Evolutionary conservation across 2,888 invertebrate genomes (phyloP), one percentile per base, ranked within the genome.

Genomic region (Luperina nickerlii): DNA sequence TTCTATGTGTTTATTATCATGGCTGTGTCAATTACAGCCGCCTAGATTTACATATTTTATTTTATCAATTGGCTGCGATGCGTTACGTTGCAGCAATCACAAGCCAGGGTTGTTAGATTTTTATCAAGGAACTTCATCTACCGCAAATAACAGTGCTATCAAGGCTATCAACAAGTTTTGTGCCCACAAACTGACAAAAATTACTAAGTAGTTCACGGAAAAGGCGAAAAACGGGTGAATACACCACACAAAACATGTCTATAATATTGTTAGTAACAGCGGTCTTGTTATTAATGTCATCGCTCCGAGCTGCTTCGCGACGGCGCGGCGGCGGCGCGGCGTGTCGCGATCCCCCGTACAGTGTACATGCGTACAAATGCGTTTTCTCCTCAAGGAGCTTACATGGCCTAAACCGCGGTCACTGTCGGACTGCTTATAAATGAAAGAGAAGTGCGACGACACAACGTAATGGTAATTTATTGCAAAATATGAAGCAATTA

Each of bases 211-310:
- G 8, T 13, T 45, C 24, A 20, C 7, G 24, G 6, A 78, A n/a
- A 9, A 24, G 27, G 2, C 24, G 1, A n/a, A 5, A 24, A 38
- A 20, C 15, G 20, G 15, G 1, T 20, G 65, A 51, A 67, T 32
- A n/a, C 32, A 32, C 24, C 8, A 15, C 54, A 45, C 45, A 42
- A 20, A 42, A 45, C 32, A 79, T 11, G 42, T 42, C 48, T n/a
- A n/a, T n/a, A n/a, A n/a, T 62, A 15, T 63, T 57, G 68, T 63
- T 62, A 4, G 60, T 18, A 57, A 38, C 62, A 27, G 6, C 54
- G 27, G 67, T 69, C 60, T 45, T 54, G 60, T 65, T 69, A 72
- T 65, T 51, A 63, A 69, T 65, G 57, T 65, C 11, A 20, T 24
- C n/a, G 65, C 54, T 32, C 51, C 38, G 4, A 42, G 6, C 18